Base-by-base conservation (phyloP, 2,113 vertebrate species). In the Rhinoptilus africanus region DNA sequence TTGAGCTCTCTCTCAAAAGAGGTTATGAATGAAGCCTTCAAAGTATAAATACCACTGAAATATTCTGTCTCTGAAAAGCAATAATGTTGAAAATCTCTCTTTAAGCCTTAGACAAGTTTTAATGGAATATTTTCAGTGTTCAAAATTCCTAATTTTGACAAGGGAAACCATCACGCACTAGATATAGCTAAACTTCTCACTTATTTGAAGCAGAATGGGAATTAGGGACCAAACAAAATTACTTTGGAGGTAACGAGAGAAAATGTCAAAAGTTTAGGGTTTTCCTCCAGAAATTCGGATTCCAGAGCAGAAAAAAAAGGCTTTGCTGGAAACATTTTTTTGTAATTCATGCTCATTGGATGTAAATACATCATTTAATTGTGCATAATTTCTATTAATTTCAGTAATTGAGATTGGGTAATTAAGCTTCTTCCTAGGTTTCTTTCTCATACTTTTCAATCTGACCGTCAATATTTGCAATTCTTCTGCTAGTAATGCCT, bases 261-360 rank as follows among this genome's bases (percentile, higher is more conserved):
- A 71, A 88, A 27, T 7, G 4, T 53, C 6, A 60, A 45, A 43
- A 7, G 1, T 63, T 67, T 45, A 12, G 3, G 1, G 0, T 43
- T 30, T 10, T 3, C 3, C 26, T 4, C 2, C 19, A 21, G 19
- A 67, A 89, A 71, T 54, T 41, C 47, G 50, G 14, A 22, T 72
- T 78, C 66, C 27, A 48, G 41, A 28, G 5, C 2, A 73, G 27
- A 22, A 23, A 35, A 72, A 59, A 72, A 67, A 66, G 3, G 1
- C 5, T 63, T 50, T 26, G 2, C 13, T 71, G 14, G 7, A 80
- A 94, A 23, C 20, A 0, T 3, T 60, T 43, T 43, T 41, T 80
- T 85, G 23, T 63, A 66, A 88, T 39, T 68, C 6, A 10, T 53
- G 5, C 19, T 26, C 3, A 11, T 23, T 89, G 28, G 9, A 73